Conservation (phyloP, 2,797 vertebrate genomes). For the Phataginus tricuspis region DNA sequence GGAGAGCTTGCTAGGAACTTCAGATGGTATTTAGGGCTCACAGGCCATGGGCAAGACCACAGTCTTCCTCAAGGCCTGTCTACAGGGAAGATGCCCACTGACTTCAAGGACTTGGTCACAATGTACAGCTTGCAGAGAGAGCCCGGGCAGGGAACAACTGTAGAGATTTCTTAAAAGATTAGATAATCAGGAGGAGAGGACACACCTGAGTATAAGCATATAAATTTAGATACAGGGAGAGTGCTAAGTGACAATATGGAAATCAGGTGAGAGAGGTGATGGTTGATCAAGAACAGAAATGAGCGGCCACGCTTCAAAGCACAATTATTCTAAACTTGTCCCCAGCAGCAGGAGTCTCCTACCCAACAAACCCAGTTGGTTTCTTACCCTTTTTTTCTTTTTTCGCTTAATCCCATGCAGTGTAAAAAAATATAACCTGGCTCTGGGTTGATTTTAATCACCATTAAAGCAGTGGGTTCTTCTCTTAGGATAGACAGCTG, state of each 20-base stretch:
- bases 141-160: conserved; percentile 29
- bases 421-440: conserved; percentile 29
- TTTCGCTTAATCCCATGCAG: conserved; percentile 50
- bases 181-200: conserved; percentile 53
- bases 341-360: conserved; percentile 37
- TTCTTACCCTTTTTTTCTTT: conserved; percentile 53
- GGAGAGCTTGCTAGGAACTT: conserved; percentile 50
- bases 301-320: conserved; percentile 58
- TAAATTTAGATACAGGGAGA: conserved; percentile 56
- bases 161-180: conserved; percentile 67
- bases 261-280: conserved; percentile 41
- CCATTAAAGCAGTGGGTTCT: conserved; percentile 6
- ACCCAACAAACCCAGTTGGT: conserved; percentile 52
- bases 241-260: conserved; percentile 39
- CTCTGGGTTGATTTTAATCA: conserved; percentile 58
- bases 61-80: conserved; percentile 52
- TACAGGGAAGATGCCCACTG: conserved; percentile 53
- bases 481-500: neutral
- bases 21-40: conserved; percentile 60
- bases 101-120: conserved; percentile 65
- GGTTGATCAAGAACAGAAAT: neutral
- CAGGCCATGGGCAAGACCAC: conserved; percentile 38
- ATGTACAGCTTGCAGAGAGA: neutral
- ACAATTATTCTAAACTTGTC: conserved; percentile 59
- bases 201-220: conserved; percentile 26